Conservation (phyloP, 2,797 vertebrate species). For the Acrossocheilus wenchowensis region DNA sequence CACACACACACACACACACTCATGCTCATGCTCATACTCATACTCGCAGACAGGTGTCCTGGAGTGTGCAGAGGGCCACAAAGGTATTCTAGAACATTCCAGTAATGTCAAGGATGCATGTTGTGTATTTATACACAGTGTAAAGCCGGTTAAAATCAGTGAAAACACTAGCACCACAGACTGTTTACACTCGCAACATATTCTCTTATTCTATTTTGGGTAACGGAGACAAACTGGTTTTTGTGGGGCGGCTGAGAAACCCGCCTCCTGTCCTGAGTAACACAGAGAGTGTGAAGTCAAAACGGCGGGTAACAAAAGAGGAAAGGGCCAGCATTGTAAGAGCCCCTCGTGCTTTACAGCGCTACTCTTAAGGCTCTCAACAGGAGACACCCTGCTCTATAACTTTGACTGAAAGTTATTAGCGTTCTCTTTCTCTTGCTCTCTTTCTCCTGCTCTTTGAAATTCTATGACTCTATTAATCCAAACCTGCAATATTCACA, state of each 20-base stretch:
- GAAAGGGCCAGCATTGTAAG: conserved; percentile 39
- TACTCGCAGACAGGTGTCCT: conserved; percentile 28
- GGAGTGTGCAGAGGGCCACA: neutral
- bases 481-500: conserved; percentile 92
- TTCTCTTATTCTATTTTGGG: conserved; percentile 42
- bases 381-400: conserved; percentile 78
- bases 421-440: conserved; percentile 69
- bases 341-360: conserved; percentile 53
- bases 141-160: conserved; percentile 29
- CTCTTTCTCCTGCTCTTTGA: conserved; percentile 79
- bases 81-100: conserved; percentile 45
- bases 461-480: conserved; percentile 94
- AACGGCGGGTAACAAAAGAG: conserved; percentile 35
- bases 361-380: conserved; percentile 66
- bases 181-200: conserved; percentile 53
- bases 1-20: conserved; percentile 24
- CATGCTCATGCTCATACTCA: neutral
- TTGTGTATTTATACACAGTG: conserved; percentile 44
- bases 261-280: neutral
- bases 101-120: conserved; percentile 35
- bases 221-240: conserved; percentile 40
- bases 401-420: conserved; percentile 79
- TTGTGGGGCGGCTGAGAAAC: conserved; percentile 14
- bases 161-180: conserved; percentile 28
- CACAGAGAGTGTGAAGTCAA: conserved; percentile 31